phyloP scores from a whole-genome alignment of 2,888 invertebrate genomes.

The Nezara viridula region DNA sequence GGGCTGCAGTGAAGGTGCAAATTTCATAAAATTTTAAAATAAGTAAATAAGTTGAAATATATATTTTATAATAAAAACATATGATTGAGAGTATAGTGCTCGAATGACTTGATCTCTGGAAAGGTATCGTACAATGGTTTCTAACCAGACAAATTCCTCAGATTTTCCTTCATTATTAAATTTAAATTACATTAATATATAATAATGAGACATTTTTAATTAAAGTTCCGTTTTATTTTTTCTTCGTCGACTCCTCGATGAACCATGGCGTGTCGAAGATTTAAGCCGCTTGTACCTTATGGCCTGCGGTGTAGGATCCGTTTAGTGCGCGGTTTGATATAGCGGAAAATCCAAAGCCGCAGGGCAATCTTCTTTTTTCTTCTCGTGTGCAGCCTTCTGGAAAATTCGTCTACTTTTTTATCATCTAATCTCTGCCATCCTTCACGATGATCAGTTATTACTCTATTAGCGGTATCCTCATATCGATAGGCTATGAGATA shows the following conservation, averaged over 20 bases:
- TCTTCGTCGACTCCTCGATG: neutral
- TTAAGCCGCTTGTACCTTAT: neutral
- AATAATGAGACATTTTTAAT: no score
- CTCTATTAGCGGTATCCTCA: neutral
- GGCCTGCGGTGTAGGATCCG: neutral
- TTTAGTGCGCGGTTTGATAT: conserved; percentile 6
- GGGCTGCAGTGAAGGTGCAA: no score
- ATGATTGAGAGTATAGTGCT: no score
- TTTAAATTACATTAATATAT: no score
- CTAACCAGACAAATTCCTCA: no score
- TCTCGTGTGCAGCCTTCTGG: neutral
- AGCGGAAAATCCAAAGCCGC: conserved; percentile 25
- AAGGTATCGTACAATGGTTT: no score
- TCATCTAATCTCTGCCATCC: neutral
- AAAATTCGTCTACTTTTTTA: conserved; percentile 7
- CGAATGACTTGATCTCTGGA: no score
- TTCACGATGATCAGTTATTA: neutral
- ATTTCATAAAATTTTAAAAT: no score
- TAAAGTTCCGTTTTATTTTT: no score
- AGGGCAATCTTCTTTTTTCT: conserved; percentile 2
- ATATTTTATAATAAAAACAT: no score
- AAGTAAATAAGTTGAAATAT: no score
- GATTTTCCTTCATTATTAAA: no score
- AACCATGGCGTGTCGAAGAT: neutral
- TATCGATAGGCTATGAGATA: neutral